Base-by-base conservation (phyloP, 2,797 vertebrate genomes). In the Rhynchotus rufescens region DNA sequence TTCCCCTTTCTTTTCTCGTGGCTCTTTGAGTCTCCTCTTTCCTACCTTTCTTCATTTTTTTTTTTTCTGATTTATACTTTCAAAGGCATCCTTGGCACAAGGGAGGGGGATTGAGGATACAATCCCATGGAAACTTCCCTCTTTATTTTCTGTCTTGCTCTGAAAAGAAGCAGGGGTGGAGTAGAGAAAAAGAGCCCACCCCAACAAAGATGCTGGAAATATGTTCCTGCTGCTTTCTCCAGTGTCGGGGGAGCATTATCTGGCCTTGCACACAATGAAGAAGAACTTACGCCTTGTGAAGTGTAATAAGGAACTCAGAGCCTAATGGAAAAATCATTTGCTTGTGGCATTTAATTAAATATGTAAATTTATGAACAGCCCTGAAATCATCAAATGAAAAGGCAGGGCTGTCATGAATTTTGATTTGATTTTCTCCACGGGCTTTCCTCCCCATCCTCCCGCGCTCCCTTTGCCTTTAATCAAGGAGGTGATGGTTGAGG, bases 261-360 rank as follows among this genome's bases (percentile, higher is more conserved):
- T 96, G 93, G 96, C 88, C 94, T 94, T 69, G 89, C 84, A 94
- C 54, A 54, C 81, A 36, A 94, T 96, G 79, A 89, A 84, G 65
- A 28, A 82, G 86, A 84, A 74, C 94, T 94, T 60, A 26, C 3
- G 62, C 90, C 92, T 83, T 72, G 79, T 62, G 94, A 89, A 92
- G 92, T 91, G 87, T 44, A 93, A 81, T 66, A 59, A 84, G 88
- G 73, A 95, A 83, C 92, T 82, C 77, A 5, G 67, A 78, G 81
- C 82, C 94, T 96, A 92, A 95, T 90, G 88, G 88, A 92, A 97
- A 96, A 96, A 91, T 85, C 82, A 71, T 93, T 96, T 96, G 96
- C 97, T 97, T 65, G 75, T 82, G 96, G 97, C 94, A 44, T 93
- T 96, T 96, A 96, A 97, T 97, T 97, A 97, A 97, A 94, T 85